These are phyloP conservation scores for Plemyria rubiginata DNA, from an alignment of 2,888 invertebrate genomes.

Conservation along the genomic window DNA sequence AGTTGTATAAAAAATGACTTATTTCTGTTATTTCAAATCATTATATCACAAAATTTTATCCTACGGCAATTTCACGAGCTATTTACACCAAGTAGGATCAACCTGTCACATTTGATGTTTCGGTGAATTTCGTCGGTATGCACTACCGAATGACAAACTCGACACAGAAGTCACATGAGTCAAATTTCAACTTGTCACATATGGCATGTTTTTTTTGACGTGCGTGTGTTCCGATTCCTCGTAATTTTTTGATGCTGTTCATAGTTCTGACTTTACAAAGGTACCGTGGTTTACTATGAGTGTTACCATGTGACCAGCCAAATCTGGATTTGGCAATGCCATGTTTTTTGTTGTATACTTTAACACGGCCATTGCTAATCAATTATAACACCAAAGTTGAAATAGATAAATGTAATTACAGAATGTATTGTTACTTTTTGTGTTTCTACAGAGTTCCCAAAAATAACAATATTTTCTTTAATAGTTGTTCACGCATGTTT, in stretches of 20 bases:
- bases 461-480: slow-evolving; percentile 46
- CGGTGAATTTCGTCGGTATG: slow-evolving; percentile 63
- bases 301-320: slow-evolving; percentile 32
- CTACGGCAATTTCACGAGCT: slow-evolving; percentile 66
- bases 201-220: slow-evolving; percentile 56
- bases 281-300: slow-evolving; percentile 54
- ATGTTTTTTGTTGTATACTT: background rate
- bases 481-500: slow-evolving; percentile 62
- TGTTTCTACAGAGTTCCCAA: slow-evolving; percentile 39
- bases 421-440: slow-evolving; percentile 42
- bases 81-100: slow-evolving; percentile 61
- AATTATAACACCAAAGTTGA: slow-evolving; percentile 24
- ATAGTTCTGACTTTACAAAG: slow-evolving; percentile 51
- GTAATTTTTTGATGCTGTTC: slow-evolving; percentile 41
- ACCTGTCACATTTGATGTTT: slow-evolving; percentile 61
- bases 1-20: no score
- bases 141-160: slow-evolving; percentile 59
- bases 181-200: slow-evolving; percentile 68
- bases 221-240: slow-evolving; percentile 60
- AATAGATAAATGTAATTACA: slow-evolving; percentile 46
- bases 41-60: no score
- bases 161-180: slow-evolving; percentile 63
- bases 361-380: slow-evolving; percentile 33
- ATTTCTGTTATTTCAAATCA: no score
- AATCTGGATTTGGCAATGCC: background rate